Evolutionary conservation across 2,113 vertebrate species (phyloP).

Genomic region (Sphaerodactylus townsendi): DNA sequence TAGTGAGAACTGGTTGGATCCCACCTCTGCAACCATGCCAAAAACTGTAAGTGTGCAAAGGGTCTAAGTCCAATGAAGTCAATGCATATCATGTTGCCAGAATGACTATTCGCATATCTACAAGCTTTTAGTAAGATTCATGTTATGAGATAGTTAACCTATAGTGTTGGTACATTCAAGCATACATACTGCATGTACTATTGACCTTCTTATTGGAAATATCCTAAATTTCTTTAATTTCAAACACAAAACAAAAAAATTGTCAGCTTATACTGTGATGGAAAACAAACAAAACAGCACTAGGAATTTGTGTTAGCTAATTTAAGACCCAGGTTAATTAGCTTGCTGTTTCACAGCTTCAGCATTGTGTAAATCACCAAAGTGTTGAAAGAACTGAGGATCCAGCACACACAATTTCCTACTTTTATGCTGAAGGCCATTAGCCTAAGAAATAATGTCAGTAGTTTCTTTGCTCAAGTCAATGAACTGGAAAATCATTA

Average conservation of each 20-base stretch:
- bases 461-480: conserved; percentile 43
- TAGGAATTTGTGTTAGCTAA: conserved; percentile 15
- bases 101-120: too few species aligned
- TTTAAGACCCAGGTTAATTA: conserved; percentile 16
- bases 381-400: neutral
- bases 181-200: neutral
- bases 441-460: conserved; percentile 47
- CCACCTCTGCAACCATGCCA: too few species aligned
- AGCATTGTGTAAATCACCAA: conserved; percentile 13
- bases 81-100: too few species aligned
- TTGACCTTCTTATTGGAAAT: neutral
- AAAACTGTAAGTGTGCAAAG: too few species aligned
- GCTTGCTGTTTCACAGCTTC: conserved; percentile 14
- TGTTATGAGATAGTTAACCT: neutral
- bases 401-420: conserved; percentile 14
- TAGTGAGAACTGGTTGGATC: too few species aligned
- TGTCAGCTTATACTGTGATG: neutral
- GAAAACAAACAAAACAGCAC: neutral
- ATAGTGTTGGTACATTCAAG: neutral
- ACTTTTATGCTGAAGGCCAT: conserved; percentile 17
- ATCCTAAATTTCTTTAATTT: neutral
- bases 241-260: neutral
- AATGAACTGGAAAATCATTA: conserved; percentile 56
- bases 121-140: neutral
- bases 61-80: too few species aligned